phyloP scores from a whole-genome alignment of 1,140 invertebrate genomes.

The Wiebesia pumilae region DNA sequence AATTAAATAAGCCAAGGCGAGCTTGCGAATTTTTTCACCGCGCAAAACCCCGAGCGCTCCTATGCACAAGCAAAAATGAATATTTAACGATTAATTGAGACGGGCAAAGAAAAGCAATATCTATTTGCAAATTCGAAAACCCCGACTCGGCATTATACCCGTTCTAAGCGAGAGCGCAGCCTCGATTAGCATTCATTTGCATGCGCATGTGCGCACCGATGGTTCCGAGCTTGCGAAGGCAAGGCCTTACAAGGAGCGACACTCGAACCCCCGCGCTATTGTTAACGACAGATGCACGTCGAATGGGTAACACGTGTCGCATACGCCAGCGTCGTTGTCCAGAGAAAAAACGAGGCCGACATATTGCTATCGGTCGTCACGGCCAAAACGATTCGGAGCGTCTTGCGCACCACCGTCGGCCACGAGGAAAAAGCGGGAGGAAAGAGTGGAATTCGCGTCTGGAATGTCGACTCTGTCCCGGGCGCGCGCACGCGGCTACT shows the following conservation, averaged over 20 bases:
- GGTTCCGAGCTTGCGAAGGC: not conserved
- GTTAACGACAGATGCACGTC: constrained; percentile 67
- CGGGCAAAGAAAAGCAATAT: not conserved
- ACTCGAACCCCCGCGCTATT: constrained; percentile 48
- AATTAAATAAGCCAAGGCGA: not conserved
- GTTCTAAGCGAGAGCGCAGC: not conserved
- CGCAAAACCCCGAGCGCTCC: not conserved
- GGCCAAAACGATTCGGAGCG: constrained; percentile 14
- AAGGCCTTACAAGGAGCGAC: constrained; percentile 31
- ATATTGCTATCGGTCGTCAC: not conserved
- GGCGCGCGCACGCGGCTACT: not conserved
- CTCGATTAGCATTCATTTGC: constrained; percentile 47
- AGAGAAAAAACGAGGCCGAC: not conserved
- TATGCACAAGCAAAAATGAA: not conserved
- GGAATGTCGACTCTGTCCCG: constrained; percentile 26
- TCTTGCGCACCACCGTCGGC: not conserved
- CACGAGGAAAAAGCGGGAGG: not conserved
- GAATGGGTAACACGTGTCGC: constrained; percentile 64
- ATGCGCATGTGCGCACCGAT: constrained; percentile 3
- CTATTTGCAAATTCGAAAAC: constrained; percentile 31
- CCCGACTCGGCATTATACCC: not conserved
- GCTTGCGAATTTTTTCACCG: not conserved
- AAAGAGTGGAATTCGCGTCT: not conserved
- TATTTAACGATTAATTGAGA: constrained; percentile 20
- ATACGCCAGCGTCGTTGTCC: not conserved